Conservation (phyloP, 2,888 invertebrate genomes). For the Xylocampa areola region DNA sequence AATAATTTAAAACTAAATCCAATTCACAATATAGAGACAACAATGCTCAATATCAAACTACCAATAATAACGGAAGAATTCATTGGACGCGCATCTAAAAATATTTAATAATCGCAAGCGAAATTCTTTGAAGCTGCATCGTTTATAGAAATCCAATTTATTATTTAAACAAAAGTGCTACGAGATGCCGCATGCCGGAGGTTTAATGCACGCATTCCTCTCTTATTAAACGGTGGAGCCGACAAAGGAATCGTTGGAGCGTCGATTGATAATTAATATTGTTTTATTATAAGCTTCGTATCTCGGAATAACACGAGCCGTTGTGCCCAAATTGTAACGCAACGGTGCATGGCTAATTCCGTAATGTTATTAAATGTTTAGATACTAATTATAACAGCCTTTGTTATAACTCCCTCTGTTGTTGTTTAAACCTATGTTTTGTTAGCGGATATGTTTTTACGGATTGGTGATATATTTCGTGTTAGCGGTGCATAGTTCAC, state of each 20-base stretch:
- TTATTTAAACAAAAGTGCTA: conserved; percentile 81
- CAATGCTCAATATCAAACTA: conserved; percentile 10
- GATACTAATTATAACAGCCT: conserved; percentile 70
- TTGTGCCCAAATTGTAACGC: conserved; percentile 67
- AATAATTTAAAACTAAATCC: conserved; percentile 7
- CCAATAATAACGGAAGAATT: conserved; percentile 28
- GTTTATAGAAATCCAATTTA: conserved; percentile 81
- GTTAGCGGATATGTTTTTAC: conserved; percentile 1
- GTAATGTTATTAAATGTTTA: conserved; percentile 77
- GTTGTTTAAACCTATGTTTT: conserved; percentile 18
- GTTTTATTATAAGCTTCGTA: conserved; percentile 84
- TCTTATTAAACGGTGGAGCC: conserved; percentile 75
- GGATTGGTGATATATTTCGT: not conserved
- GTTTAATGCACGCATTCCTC: conserved; percentile 82
- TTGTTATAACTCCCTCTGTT: conserved; percentile 35
- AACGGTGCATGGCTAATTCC: conserved; percentile 74
- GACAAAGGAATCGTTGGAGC: conserved; percentile 59
- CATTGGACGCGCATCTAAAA: conserved; percentile 33
- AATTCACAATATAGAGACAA: conserved; percentile 18
- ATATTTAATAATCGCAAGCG: conserved; percentile 63
- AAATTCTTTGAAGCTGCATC: conserved; percentile 69
- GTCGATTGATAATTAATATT: conserved; percentile 80
- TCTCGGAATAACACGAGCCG: conserved; percentile 68
- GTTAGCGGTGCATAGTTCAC: not conserved
- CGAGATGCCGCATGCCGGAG: conserved; percentile 79